phyloP scores from a whole-genome alignment of 2,888 invertebrate species.

The Lithophane socia region DNA sequence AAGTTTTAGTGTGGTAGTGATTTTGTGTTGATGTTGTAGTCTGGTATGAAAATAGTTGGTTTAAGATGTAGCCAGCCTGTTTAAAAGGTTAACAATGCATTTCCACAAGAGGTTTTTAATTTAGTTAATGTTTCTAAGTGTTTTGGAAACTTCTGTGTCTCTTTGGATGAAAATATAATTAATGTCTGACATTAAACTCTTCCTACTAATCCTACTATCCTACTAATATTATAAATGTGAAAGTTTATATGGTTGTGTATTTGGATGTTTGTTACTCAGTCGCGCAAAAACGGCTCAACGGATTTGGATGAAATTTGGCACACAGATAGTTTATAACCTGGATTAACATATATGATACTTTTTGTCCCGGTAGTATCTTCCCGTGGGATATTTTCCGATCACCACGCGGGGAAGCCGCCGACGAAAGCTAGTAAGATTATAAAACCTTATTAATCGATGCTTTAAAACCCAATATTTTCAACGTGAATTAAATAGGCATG shows the following conservation, averaged over 20 bases:
- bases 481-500: neutral
- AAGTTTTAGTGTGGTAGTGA: constrained; percentile 12
- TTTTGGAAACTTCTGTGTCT: neutral
- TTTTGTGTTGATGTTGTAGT: constrained; percentile 26
- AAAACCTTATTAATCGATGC: neutral
- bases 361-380: too few species aligned
- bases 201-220: too few species aligned
- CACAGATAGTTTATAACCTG: too few species aligned
- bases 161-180: neutral
- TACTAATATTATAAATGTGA: too few species aligned
- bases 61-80: constrained; percentile 2
- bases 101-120: neutral
- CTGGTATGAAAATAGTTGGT: constrained; percentile 14
- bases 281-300: too few species aligned
- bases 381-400: too few species aligned
- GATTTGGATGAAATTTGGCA: too few species aligned
- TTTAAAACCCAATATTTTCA: neutral
- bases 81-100: constrained; percentile 1
- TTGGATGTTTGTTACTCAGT: too few species aligned
- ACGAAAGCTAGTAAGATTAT: neutral
- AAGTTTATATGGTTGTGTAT: too few species aligned
- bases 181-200: neutral
- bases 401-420: too few species aligned
- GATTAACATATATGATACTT: too few species aligned
- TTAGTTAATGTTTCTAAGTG: neutral